These are phyloP conservation scores for Druon quercuslanigerum DNA, from an alignment of 1,140 invertebrate species.

Conservation along the genomic window DNA sequence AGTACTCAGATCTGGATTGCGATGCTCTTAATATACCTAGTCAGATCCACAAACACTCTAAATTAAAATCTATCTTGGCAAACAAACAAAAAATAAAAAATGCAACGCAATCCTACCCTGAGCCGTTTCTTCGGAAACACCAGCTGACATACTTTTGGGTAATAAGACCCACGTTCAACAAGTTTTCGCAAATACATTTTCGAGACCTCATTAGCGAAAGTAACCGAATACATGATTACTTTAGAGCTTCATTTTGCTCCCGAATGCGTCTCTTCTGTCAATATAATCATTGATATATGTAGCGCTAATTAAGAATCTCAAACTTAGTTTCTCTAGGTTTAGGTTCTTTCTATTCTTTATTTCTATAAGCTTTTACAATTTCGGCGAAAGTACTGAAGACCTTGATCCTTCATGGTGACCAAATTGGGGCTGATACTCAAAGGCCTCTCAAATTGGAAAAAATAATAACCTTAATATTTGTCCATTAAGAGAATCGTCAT, in stretches of 20 bases:
- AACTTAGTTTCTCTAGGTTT: not conserved
- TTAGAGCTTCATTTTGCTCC: slow-evolving; percentile 4
- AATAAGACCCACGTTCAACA: not conserved
- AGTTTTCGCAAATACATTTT: not conserved
- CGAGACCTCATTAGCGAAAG: slow-evolving; percentile 22
- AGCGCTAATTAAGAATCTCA: not conserved
- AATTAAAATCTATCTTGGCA: not conserved
- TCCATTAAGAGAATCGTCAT: too few species aligned
- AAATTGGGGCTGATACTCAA: not conserved
- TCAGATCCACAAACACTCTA: not conserved
- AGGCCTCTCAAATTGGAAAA: not conserved
- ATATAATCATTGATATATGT: slow-evolving; percentile 8
- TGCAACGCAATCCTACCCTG: not conserved
- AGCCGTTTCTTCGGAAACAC: not conserved
- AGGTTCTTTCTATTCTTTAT: slow-evolving; percentile 1
- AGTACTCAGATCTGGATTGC: slow-evolving; percentile 3
- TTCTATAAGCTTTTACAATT: slow-evolving; percentile 7
- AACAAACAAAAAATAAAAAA: not conserved
- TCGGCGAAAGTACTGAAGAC: not conserved
- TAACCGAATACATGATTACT: slow-evolving; percentile 16
- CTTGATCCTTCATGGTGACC: slow-evolving; percentile 18
- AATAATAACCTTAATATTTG: too few species aligned
- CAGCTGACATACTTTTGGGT: not conserved
- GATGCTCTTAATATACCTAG: not conserved
- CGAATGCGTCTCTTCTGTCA: slow-evolving; percentile 14